These are phyloP conservation scores for Oscheius sp. DNA, from an alignment of 1,140 invertebrate species.

Conservation along the genomic window DNA sequence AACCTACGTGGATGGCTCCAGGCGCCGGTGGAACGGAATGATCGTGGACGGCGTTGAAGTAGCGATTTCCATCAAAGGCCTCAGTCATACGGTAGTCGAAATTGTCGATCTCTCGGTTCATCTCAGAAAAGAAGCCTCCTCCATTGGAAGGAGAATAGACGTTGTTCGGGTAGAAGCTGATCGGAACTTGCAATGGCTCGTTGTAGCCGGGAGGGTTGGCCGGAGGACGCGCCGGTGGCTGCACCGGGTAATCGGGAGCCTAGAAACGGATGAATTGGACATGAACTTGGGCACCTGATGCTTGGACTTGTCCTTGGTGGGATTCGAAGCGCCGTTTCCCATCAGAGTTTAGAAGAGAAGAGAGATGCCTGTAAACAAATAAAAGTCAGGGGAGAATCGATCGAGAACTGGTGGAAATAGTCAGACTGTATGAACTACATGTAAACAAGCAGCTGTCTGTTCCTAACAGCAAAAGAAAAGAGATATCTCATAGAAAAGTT, in stretches of 20 bases:
- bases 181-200: neutral
- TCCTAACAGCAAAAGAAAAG: no score
- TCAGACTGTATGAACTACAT: no score
- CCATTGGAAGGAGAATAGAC: neutral
- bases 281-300: neutral
- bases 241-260: neutral
- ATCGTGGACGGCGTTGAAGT: neutral
- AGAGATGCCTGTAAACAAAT: neutral
- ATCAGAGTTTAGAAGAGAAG: neutral
- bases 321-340: neutral
- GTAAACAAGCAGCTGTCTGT: no score
- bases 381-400: neutral
- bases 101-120: neutral
- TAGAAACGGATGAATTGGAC: neutral
- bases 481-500: neutral
- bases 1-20: neutral
- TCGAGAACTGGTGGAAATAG: neutral
- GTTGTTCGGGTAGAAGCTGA: constrained; percentile 2
- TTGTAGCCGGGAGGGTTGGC: neutral
- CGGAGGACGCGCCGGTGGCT: neutral
- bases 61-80: neutral
- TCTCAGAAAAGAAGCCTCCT: neutral
- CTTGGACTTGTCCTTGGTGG: neutral
- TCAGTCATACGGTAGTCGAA: constrained; percentile 1
- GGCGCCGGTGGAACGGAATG: neutral